Evolutionary conservation across 2,888 invertebrate species (phyloP).

Genomic region (Busseola fusca): DNA sequence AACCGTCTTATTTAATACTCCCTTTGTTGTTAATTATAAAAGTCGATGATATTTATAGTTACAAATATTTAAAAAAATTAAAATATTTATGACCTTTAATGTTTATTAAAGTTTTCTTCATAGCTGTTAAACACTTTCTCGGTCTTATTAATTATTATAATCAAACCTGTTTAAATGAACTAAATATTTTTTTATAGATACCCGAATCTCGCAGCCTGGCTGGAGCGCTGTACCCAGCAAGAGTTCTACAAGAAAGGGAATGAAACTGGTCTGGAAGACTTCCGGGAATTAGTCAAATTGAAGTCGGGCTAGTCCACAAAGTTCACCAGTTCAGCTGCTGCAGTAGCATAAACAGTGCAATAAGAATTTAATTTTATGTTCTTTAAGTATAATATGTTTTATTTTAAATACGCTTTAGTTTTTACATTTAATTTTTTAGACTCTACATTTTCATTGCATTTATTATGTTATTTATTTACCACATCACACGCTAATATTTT

Average conservation of each 20-base stretch:
- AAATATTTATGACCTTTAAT: too few relatives aligned
- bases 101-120: background rate
- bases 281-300: slow-evolving; percentile 50
- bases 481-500: background rate
- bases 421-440: background rate
- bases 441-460: background rate
- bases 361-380: background rate
- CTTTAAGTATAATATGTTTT: background rate
- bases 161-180: background rate
- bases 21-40: background rate
- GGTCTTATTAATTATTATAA: too few relatives aligned
- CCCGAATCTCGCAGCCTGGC: slow-evolving; percentile 72
- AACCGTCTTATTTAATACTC: too few relatives aligned
- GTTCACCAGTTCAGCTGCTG: background rate
- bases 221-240: slow-evolving; percentile 69
- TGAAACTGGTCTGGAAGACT: slow-evolving; percentile 55
- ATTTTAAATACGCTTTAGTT: background rate
- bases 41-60: too few relatives aligned
- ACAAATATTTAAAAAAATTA: background rate
- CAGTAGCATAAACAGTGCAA: slow-evolving; percentile 18
- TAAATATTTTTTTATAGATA: slow-evolving; percentile 65
- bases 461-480: too few relatives aligned
- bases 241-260: slow-evolving; percentile 75
- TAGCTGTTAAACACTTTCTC: background rate
- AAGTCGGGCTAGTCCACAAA: slow-evolving; percentile 58